These are phyloP conservation scores for Oppia nitens DNA, from an alignment of 1,140 invertebrate species.

Conservation along the genomic window DNA sequence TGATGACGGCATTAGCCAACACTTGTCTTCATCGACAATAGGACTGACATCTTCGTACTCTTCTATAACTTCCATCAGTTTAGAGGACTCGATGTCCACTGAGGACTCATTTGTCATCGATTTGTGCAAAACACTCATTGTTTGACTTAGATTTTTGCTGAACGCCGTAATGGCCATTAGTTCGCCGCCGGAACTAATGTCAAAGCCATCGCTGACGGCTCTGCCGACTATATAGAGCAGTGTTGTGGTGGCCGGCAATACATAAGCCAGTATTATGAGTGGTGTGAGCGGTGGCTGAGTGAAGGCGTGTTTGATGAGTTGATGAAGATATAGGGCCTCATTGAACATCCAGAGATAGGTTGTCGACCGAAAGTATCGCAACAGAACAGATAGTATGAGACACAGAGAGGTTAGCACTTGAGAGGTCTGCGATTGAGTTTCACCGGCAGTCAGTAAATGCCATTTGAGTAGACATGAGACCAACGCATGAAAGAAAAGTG, in stretches of 20 bases:
- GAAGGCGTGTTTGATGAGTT: constrained; percentile 16
- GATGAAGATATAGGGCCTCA: constrained; percentile 17
- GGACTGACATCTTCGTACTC: constrained; percentile 4
- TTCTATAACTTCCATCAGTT: not conserved
- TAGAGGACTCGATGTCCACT: too few relatives aligned
- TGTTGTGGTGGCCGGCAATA: constrained; percentile 11
- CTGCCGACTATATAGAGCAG: constrained; percentile 8
- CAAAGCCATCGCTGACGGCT: not conserved
- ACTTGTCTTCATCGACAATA: constrained; percentile 5
- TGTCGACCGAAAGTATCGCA: constrained; percentile 36
- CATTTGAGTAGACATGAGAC: constrained; percentile 18
- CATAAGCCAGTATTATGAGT: constrained; percentile 15
- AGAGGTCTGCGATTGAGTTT: constrained; percentile 8
- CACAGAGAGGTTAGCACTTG: constrained; percentile 20
- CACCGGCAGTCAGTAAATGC: constrained; percentile 24
- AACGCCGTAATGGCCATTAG: not conserved
- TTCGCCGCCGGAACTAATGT: not conserved
- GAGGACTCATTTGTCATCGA: not conserved
- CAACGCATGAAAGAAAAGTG: constrained; percentile 33
- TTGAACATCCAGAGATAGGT: constrained; percentile 36
- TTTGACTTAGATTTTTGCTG: not conserved
- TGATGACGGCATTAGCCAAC: constrained; percentile 16
- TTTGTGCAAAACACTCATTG: not conserved
- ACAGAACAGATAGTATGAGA: constrained; percentile 29
- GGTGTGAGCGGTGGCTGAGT: constrained; percentile 9